These are phyloP conservation scores for Mamestra brassicae DNA, from an alignment of 2,888 invertebrate genomes.

Conservation along the genomic window DNA sequence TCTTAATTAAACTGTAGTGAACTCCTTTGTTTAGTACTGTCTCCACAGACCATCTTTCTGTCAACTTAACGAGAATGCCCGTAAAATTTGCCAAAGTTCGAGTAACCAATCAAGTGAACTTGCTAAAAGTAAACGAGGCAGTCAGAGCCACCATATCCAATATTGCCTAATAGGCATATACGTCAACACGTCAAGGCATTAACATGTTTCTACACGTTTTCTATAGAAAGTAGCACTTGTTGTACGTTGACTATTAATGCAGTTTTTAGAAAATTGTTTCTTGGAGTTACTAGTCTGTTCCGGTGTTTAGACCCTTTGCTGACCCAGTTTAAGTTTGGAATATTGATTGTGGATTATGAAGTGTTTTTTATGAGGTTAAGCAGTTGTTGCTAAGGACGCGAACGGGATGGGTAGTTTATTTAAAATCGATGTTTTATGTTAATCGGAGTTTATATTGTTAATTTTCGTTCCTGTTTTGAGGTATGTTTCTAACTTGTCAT, in stretches of 20 bases:
- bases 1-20: too few species aligned
- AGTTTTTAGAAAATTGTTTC: conserved; percentile 77
- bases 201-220: conserved; percentile 81
- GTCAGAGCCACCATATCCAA: conserved; percentile 62
- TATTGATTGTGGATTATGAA: conserved; percentile 56
- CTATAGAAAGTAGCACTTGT: conserved; percentile 86
- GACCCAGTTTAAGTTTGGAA: conserved; percentile 66
- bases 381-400: not conserved
- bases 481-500: not conserved
- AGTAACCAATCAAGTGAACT: conserved; percentile 36
- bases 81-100: conserved; percentile 8
- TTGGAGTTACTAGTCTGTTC: conserved; percentile 70
- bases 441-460: not conserved
- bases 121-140: conserved; percentile 51
- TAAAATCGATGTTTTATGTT: not conserved
- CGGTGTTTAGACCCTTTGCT: conserved; percentile 77
- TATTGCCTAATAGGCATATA: conserved; percentile 85
- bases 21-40: too few species aligned
- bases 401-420: conserved; percentile 5
- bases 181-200: conserved; percentile 75
- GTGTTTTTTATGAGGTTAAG: conserved; percentile 31
- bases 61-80: not conserved
- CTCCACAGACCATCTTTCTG: not conserved
- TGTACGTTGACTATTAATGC: conserved; percentile 86
- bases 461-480: not conserved